Evolutionary conservation across 2,797 vertebrate genomes (phyloP).

Genomic region (Diplodus puntazzo): DNA sequence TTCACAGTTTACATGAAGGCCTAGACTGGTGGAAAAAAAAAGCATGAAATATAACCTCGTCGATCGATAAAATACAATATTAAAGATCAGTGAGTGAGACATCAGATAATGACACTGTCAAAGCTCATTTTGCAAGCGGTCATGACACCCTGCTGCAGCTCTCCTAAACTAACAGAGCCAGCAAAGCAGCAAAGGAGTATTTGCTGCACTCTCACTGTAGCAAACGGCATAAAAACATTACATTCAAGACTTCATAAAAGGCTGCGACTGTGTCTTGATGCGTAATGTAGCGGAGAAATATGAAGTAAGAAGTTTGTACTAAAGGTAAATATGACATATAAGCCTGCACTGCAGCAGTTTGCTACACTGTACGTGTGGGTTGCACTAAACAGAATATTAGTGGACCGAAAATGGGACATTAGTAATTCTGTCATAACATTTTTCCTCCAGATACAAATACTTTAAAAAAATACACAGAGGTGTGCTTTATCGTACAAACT

Average conservation of each 20-base stretch:
- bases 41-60: slow-evolving; percentile 6
- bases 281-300: slow-evolving; percentile 26
- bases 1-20: slow-evolving; percentile 67
- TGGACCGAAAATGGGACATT: slow-evolving; percentile 9
- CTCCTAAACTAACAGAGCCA: slow-evolving; percentile 32
- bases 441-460: slow-evolving; percentile 15
- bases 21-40: slow-evolving; percentile 42
- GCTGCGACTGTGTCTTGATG: slow-evolving; percentile 29
- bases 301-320: slow-evolving; percentile 51
- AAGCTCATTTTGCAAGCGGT: slow-evolving; percentile 21
- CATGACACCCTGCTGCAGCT: slow-evolving; percentile 10
- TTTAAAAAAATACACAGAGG: slow-evolving; percentile 11
- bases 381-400: slow-evolving; percentile 9
- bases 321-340: slow-evolving; percentile 4
- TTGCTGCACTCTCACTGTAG: slow-evolving; percentile 14
- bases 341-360: slow-evolving; percentile 17
- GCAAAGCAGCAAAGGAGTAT: slow-evolving; percentile 12
- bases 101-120: slow-evolving; percentile 13
- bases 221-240: slow-evolving; percentile 47
- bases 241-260: slow-evolving; percentile 65
- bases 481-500: slow-evolving; percentile 34
- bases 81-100: slow-evolving; percentile 19
- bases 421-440: background rate
- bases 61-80: slow-evolving; percentile 25
- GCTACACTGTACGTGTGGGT: background rate